phyloP scores from a whole-genome alignment of 1,140 invertebrate species.

The Euglossa dilemma region DNA sequence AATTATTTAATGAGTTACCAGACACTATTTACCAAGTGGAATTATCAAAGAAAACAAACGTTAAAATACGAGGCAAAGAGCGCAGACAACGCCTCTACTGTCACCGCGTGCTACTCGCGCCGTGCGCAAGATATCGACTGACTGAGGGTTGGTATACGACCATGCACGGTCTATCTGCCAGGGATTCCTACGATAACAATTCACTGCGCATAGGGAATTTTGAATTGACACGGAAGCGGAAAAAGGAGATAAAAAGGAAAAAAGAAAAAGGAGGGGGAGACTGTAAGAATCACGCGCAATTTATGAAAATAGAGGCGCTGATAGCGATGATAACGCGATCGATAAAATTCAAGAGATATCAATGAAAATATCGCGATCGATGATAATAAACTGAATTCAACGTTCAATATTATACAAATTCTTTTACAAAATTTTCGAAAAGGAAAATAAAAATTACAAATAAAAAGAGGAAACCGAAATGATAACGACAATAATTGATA shows the following conservation, averaged over 20 bases:
- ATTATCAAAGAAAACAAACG: neutral
- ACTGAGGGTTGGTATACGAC: constrained; percentile 71
- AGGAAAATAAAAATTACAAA: neutral
- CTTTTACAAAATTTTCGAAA: neutral
- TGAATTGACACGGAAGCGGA: neutral
- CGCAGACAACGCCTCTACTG: constrained; percentile 50
- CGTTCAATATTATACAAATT: neutral
- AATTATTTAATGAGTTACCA: neutral
- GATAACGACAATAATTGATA: neutral
- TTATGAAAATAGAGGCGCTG: neutral
- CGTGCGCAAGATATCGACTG: constrained; percentile 75
- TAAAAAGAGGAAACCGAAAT: neutral
- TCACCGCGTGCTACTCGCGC: constrained; percentile 16
- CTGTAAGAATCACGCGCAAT: neutral
- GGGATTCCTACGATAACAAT: constrained; percentile 61
- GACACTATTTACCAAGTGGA: neutral
- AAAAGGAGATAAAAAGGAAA: no score
- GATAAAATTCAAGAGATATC: neutral
- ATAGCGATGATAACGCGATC: neutral
- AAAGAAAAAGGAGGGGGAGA: no score
- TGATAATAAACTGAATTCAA: neutral
- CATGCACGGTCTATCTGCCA: constrained; percentile 25
- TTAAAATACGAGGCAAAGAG: neutral
- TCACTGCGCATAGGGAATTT: constrained; percentile 57
- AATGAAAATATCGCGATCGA: no score